Percentiles rank a stretch among this genome's conserved stretches.
These are phyloP conservation scores for Napeogenes sylphis DNA, from an alignment of 2,888 invertebrate species.

Conservation along the genomic window DNA sequence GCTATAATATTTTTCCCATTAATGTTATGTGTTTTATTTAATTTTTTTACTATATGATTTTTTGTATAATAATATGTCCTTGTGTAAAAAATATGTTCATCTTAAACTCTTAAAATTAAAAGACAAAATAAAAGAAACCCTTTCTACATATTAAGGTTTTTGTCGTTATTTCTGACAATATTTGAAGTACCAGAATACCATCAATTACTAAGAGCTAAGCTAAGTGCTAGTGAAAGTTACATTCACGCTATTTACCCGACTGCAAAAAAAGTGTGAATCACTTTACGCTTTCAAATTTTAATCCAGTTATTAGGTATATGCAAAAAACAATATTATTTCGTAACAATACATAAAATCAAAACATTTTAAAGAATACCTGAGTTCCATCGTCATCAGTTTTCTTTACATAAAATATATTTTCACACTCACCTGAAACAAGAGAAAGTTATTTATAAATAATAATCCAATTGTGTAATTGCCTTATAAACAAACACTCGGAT, in stretches of 20 bases:
- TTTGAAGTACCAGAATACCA: conserved; percentile 27
- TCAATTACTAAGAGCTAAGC: conserved; percentile 25
- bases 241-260: conserved; percentile 6
- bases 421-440: conserved; percentile 65
- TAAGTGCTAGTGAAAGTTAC: conserved; percentile 8
- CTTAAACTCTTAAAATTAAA: too few relatives aligned
- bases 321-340: neutral
- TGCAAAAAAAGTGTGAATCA: neutral
- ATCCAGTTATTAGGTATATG: neutral
- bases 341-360: neutral
- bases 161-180: too few relatives aligned
- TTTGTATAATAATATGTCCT: too few relatives aligned
- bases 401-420: conserved; percentile 42
- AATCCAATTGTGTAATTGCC: neutral
- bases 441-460: conserved; percentile 21
- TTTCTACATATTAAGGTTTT: too few relatives aligned
- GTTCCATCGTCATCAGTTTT: conserved; percentile 37
- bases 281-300: conserved; percentile 6
- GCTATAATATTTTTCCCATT: too few relatives aligned
- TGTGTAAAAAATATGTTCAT: too few relatives aligned
- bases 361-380: conserved; percentile 24
- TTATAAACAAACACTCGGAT: neutral
- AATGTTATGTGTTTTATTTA: too few relatives aligned
- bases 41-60: too few relatives aligned
- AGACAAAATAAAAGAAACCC: too few relatives aligned